Evolutionary conservation across 2,888 invertebrate species (phyloP).

Genomic region (Drosophila imparisetae): DNA sequence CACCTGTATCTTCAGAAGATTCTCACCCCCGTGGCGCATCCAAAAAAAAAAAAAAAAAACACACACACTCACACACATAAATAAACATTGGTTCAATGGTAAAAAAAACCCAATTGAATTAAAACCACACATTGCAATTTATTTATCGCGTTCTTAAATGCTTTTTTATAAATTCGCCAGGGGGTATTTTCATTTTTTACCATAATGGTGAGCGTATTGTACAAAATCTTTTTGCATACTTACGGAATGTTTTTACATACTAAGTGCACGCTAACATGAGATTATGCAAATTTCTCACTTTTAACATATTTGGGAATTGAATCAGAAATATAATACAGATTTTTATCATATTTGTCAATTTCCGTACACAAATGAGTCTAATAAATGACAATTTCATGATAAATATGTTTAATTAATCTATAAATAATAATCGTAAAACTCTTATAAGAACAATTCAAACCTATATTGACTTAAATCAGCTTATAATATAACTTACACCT

Average conservation of each 20-base stretch:
- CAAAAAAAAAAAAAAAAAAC: too few relatives aligned
- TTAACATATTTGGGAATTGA: neutral
- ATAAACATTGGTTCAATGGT: neutral
- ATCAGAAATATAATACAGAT: neutral
- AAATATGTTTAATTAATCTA: neutral
- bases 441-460: neutral
- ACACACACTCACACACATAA: neutral
- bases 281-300: neutral
- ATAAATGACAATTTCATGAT: neutral
- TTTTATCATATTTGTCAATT: neutral
- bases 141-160: constrained; percentile 1
- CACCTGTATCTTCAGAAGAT: too few relatives aligned
- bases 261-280: neutral
- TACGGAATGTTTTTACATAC: neutral
- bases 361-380: neutral
- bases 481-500: neutral
- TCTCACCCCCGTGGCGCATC: too few relatives aligned
- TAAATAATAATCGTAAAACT: neutral
- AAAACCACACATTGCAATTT: constrained; percentile 7
- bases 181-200: neutral
- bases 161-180: neutral
- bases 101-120: neutral
- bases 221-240: neutral
- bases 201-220: neutral
- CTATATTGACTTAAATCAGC: neutral